phyloP scores from a whole-genome alignment of 2,113 vertebrate genomes.

The Taurulus bubalis region DNA sequence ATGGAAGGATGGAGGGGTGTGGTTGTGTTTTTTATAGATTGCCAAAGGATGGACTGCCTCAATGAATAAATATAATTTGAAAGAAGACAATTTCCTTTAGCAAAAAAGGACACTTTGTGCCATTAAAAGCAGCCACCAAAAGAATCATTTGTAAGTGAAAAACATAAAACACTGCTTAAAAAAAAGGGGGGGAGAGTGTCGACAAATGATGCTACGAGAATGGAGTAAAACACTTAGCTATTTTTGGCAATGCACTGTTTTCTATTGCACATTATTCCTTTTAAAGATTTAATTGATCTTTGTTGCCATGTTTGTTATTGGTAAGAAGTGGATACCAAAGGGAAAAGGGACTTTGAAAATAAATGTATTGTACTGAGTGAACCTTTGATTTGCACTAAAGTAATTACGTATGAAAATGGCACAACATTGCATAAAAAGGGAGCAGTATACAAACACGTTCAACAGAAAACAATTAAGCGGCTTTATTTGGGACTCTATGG shows the following conservation, averaged over 20 bases:
- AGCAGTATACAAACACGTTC: background rate
- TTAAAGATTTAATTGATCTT: background rate
- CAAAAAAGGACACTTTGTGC: background rate
- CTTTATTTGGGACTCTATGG: background rate
- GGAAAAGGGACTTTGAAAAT: slow-evolving; percentile 11
- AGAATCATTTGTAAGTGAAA: background rate
- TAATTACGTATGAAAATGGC: slow-evolving; percentile 15
- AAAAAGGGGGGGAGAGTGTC: background rate
- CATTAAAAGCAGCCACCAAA: slow-evolving; percentile 1
- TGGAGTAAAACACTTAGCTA: slow-evolving; percentile 7
- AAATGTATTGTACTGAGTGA: slow-evolving; percentile 19
- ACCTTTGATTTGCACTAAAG: slow-evolving; percentile 24
- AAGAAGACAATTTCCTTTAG: background rate
- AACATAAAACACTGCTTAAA: background rate
- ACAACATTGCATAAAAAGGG: background rate
- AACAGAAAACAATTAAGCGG: background rate
- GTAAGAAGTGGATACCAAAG: slow-evolving; percentile 12
- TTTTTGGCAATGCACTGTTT: slow-evolving; percentile 14
- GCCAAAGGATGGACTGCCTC: slow-evolving; percentile 2
- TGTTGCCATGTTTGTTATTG: slow-evolving; percentile 25
- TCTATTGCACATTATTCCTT: slow-evolving; percentile 25
- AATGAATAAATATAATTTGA: slow-evolving; percentile 11
- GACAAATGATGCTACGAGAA: background rate
- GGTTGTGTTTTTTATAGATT: slow-evolving; percentile 9
- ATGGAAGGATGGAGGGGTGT: background rate